Base-by-base conservation (phyloP, 1,140 invertebrate genomes). In the Drosophila orosa region DNA sequence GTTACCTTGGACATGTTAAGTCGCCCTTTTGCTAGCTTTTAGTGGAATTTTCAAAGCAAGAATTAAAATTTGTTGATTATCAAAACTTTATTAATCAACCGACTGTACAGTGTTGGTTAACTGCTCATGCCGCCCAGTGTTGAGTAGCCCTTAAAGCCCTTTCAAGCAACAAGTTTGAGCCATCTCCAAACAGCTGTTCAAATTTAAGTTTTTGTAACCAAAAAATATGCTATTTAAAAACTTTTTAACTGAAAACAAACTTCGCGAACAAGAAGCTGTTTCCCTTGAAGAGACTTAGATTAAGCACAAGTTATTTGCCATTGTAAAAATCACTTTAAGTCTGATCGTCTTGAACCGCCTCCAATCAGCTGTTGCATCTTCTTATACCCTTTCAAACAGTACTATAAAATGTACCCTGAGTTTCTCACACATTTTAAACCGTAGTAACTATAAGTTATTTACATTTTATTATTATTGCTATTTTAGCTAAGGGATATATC, bases 1-100 rank as follows among this genome's bases (percentile, higher is more conserved):
- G 95, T 94, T 62, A 96, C 93, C 85, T 96, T 92, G 12, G 91
- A 91, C 91, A 92, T 92, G 12, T 24, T 69, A 33, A 9, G 29
- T 29, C 10, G 9, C 24, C 13, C 42, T 72, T 47, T 33, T 37
- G 0, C 9, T 12, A 7, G 5, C 22, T 42, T 48, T 60, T n/a
- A 17, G 31, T 58, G 9, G 8, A 56, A 29, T 60, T 62, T 45
- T 57, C 22, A 9, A 42, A 22, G 15, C 65, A 54, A n/a, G n/a
- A n/a, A n/a, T n/a, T n/a, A n/a, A n/a, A n/a, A n/a, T n/a, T n/a
- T n/a, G n/a, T n/a, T n/a, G n/a, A 35, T 39, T 27, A 31, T 19
- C 4, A 37, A 44, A 15, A 39, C 63, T 9, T 33, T 60, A 15
- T 65, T 42, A 56, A 24, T 59, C 37, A 39, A 27, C 35, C 27